phyloP scores from a whole-genome alignment of 2,113 vertebrate genomes.

The Onychorhynchus coronatus region DNA sequence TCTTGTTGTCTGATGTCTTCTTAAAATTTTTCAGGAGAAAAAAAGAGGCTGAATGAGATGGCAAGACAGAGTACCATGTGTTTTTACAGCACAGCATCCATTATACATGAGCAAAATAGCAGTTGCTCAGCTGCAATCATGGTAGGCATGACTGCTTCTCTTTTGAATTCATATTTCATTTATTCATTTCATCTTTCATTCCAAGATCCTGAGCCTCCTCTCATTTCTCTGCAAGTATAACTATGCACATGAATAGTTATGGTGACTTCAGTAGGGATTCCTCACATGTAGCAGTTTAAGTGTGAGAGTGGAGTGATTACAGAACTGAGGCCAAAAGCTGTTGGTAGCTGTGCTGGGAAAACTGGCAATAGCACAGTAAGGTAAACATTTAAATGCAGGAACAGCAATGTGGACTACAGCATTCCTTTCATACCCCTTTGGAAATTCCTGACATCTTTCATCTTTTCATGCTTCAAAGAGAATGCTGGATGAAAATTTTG shows the following conservation, averaged over 20 bases:
- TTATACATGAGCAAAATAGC: conserved; percentile 47
- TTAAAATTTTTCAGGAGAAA: neutral
- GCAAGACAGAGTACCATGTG: neutral
- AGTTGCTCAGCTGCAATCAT: neutral
- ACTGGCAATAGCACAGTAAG: neutral
- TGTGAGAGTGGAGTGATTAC: neutral
- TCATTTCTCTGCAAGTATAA: neutral
- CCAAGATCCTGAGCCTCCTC: neutral
- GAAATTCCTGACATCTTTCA: neutral
- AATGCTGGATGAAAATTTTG: neutral
- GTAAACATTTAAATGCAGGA: conserved; percentile 5
- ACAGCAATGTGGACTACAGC: neutral
- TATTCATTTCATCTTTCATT: conserved; percentile 19
- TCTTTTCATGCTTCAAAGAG: neutral
- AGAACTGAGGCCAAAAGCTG: neutral
- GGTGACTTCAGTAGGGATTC: neutral
- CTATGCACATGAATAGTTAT: neutral
- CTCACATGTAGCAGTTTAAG: neutral
- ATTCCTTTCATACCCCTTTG: neutral
- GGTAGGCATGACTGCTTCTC: conserved; percentile 14
- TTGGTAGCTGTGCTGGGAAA: neutral
- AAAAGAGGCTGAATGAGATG: neutral
- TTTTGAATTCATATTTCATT: conserved; percentile 28
- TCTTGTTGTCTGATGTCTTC: neutral
- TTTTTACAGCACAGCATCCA: conserved; percentile 1